Conservation (phyloP, 1,140 invertebrate genomes). For the Zaprionus lachaisei region DNA sequence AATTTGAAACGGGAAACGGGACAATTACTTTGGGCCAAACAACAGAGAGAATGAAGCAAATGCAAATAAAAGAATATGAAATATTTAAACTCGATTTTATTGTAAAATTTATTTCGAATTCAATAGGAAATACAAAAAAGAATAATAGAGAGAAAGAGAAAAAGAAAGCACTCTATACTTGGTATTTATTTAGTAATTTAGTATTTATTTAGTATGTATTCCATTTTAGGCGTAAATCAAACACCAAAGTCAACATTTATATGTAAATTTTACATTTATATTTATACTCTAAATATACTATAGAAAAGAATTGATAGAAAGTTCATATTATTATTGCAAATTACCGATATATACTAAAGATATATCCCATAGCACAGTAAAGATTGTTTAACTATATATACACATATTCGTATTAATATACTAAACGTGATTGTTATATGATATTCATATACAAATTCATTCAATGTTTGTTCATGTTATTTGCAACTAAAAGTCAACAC, state of each 20-base stretch:
- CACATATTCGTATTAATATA: constrained; percentile 41
- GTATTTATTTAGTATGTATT: constrained; percentile 59
- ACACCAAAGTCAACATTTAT: constrained; percentile 63
- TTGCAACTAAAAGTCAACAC: constrained; percentile 66
- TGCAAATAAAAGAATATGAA: constrained; percentile 14
- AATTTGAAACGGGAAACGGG: constrained; percentile 9
- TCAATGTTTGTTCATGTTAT: constrained; percentile 81
- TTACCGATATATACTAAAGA: constrained; percentile 19
- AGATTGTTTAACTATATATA: constrained; percentile 57
- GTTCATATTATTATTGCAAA: constrained; percentile 65
- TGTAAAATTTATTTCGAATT: constrained; percentile 19
- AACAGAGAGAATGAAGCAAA: constrained; percentile 9
- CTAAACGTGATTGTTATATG: constrained; percentile 77
- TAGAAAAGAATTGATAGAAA: constrained; percentile 44
- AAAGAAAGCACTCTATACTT: background rate
- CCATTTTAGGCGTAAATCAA: constrained; percentile 69
- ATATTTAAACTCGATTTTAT: constrained; percentile 15
- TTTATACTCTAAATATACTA: constrained; percentile 13
- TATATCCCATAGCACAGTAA: constrained; percentile 57
- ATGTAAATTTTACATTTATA: constrained; percentile 55
- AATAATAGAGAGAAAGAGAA: background rate
- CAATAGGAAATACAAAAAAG: background rate
- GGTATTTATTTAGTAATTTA: constrained; percentile 21
- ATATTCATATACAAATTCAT: constrained; percentile 79
- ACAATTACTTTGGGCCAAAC: constrained; percentile 36